These are phyloP conservation scores for Smutsia temminckii DNA, from an alignment of 2,797 vertebrate species.

Conservation along the genomic window DNA sequence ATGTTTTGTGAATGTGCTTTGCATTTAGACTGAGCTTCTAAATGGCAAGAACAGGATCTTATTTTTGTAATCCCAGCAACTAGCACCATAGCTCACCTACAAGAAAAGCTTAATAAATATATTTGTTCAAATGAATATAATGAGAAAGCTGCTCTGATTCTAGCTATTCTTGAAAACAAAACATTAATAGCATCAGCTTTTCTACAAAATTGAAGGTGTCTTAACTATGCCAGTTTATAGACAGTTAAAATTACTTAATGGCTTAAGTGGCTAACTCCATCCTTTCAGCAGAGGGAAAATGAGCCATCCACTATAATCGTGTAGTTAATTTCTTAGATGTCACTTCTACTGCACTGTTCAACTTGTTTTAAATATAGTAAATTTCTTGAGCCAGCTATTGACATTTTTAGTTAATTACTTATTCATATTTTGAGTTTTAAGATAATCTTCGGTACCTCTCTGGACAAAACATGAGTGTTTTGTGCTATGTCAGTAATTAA, in stretches of 20 bases:
- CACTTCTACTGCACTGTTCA: background rate
- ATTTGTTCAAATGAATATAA: background rate
- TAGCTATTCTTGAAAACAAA: background rate
- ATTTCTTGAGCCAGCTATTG: background rate
- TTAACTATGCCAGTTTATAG: background rate
- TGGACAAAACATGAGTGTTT: background rate
- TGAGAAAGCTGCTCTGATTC: background rate
- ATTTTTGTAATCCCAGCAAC: constrained; percentile 12
- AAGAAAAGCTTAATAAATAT: background rate
- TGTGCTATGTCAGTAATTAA: background rate
- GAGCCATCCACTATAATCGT: background rate
- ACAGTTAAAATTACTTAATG: background rate
- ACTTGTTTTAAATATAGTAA: background rate
- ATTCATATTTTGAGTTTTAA: constrained; percentile 31
- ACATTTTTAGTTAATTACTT: constrained; percentile 9
- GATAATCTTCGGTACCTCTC: background rate
- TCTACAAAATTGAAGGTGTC: background rate
- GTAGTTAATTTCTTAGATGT: background rate
- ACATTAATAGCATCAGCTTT: background rate
- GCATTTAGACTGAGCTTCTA: background rate
- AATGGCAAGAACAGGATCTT: constrained; percentile 10
- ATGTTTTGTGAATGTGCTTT: background rate
- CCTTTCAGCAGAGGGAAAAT: background rate
- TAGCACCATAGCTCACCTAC: background rate
- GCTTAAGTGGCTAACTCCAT: background rate